Base-by-base conservation (phyloP, 2,113 vertebrate genomes). In the Eleginops maclovinus region DNA sequence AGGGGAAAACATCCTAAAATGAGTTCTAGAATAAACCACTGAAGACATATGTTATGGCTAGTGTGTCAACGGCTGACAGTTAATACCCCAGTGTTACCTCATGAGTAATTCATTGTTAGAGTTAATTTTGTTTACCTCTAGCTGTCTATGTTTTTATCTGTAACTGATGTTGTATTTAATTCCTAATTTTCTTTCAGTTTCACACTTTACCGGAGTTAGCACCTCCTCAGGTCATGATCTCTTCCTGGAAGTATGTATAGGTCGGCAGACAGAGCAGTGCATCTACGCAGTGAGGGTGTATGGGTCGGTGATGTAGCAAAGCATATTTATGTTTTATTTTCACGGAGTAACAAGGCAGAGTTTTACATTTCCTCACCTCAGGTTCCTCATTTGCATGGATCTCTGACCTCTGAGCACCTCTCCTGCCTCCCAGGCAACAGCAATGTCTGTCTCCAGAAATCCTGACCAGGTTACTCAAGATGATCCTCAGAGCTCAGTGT, bases 131-230 rank as follows among this genome's bases (percentile, higher is more conserved):
- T 62, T 41, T 40, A 11, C 19, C 58, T 22, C 49, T 4, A 3
- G 64, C 24, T 61, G 14, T 15, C 9, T 10, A 17, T 36, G 15
- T 12, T 21, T n/a, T 31, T 43, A 21, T 59, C 46, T 50, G 56
- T 17, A 77, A 70, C 24, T 2, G 54, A 53, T 58, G n/a, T 77
- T 54, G 46, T 55, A 47, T 62, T 60, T 4, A 67, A 73, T 4
- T 11, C 26, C 6, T 7, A 2, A 9, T 54, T 24, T 28, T 41
- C 15, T 49, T 58, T 51, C 46, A 24, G 22, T 17, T 14, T 14
- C 15, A 51, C 46, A 68, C 31, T 40, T 31, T 78, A 50, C 21
- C 46, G 1, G 3, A n/a, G 11, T 22, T 69, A 62, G 54, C 56
- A 24, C 15, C 40, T 10, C 31, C 40, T 54, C 0, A 47, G 19